Percentiles rank a stretch among this genome's conserved stretches.
These are phyloP conservation scores for Nansenia antarctica DNA, from an alignment of 2,113 vertebrate species.

Conservation along the genomic window DNA sequence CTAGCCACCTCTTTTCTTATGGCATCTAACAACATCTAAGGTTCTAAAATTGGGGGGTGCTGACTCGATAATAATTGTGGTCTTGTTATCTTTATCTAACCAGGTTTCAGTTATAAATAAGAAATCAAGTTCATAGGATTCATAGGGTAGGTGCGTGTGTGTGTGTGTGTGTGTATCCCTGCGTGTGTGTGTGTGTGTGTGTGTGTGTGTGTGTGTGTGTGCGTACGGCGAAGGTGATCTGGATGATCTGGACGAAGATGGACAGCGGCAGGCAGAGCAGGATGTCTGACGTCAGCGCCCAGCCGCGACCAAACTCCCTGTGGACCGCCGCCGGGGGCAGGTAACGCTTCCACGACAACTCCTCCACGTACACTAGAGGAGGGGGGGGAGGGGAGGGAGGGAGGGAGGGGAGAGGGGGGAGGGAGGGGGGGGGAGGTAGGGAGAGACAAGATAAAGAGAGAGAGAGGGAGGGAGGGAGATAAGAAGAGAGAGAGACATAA, in stretches of 20 bases:
- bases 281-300: slow-evolving; percentile 88
- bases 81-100: too few relatives aligned
- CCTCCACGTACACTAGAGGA: slow-evolving; percentile 81
- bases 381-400: not conserved
- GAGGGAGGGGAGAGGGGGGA: not conserved
- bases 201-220: not conserved
- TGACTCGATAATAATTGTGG: too few relatives aligned
- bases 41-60: too few relatives aligned
- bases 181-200: not conserved
- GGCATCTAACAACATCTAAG: too few relatives aligned
- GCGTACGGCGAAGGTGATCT: slow-evolving; percentile 92
- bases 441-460: not conserved
- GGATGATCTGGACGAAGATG: slow-evolving; percentile 87
- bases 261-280: slow-evolving; percentile 93
- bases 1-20: too few relatives aligned
- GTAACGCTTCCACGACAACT: slow-evolving; percentile 83
- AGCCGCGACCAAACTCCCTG: slow-evolving; percentile 82
- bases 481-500: not conserved
- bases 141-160: too few relatives aligned
- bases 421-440: not conserved
- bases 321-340: slow-evolving; percentile 84
- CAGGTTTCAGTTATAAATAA: too few relatives aligned
- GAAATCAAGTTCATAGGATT: too few relatives aligned
- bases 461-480: not conserved
- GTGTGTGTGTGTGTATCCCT: too few relatives aligned